A percentile compares a stretch with the other conserved stretches of the same genome.
Evolutionary conservation across 2,113 vertebrate species (phyloP).

Genomic region (Oxyruncus cristatus): DNA sequence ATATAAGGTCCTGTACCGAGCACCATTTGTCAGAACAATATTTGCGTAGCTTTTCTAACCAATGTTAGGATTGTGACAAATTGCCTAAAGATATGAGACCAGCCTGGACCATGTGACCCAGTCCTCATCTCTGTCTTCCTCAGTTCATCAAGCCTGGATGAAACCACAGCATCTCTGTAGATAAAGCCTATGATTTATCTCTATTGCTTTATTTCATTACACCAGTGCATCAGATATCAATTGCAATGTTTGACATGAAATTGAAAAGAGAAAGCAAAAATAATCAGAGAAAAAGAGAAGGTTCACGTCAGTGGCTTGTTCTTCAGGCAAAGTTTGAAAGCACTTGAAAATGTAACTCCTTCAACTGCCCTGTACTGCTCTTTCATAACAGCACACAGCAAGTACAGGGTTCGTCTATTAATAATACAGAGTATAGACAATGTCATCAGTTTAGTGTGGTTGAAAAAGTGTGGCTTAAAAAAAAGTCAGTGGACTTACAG

Average conservation of each 20-base stretch:
- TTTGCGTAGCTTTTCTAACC: background rate
- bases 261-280: background rate
- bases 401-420: background rate
- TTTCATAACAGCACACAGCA: background rate
- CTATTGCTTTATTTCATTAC: background rate
- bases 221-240: background rate
- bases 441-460: background rate
- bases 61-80: background rate
- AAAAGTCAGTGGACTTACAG: background rate
- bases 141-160: background rate
- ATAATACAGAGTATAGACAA: background rate
- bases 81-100: background rate
- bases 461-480: background rate
- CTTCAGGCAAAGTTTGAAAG: background rate
- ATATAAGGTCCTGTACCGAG: background rate
- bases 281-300: background rate
- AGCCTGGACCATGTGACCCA: background rate
- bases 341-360: background rate
- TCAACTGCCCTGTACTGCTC: background rate
- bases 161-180: background rate
- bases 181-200: background rate
- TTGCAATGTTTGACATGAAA: background rate
- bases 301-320: background rate
- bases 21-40: background rate
- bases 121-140: background rate